Evolutionary conservation across 2,113 vertebrate genomes (phyloP), one percentile per base, ranked within the genome.

Genomic region (Buteo buteo): DNA sequence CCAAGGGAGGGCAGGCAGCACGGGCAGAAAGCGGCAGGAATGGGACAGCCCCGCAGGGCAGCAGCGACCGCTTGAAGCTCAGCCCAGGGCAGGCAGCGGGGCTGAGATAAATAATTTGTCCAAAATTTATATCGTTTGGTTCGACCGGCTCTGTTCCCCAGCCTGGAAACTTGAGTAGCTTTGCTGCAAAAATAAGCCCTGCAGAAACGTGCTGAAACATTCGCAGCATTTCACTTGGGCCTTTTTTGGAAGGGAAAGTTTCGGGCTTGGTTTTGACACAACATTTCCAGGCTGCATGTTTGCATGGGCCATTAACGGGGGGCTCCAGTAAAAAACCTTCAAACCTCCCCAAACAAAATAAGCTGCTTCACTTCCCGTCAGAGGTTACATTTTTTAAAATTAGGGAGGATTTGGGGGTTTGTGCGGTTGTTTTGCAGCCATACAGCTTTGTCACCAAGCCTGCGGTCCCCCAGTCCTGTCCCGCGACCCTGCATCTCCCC

Each of bases 101-200:
- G 17, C 28, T 45, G 77, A 64, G 38, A 69, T 25, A 79, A 71
- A 62, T 2, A 13, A 55, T 25, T 59, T 45, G n/a, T 42, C 40
- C n/a, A 0, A 77, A 55, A 59, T 11, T 6, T 22, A 1, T 17
- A 29, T 20, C 2, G 11, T 34, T 82, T 40, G 21, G 9, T 9
- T 28, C 0, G 0, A 42, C 7, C 29, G 36, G 61, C 7, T 2
- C 61, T 58, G 47, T 6, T 54, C 17, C 65, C 7, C 59, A 47
- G 36, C 20, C 52, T 21, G 42, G 52, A 16, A 34, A 38, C 16
- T 31, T 1, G 2, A 34, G 14, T 2, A 31, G n/a, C 16, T 91
- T 86, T 80, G 42, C 42, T 62, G 52, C 3, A 11, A 70, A 81
- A 47, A 36, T 32, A 65, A 88, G 57, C 22, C 70, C 70, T 29